phyloP scores from a whole-genome alignment of 2,797 vertebrate genomes.

The Strix occidentalis region DNA sequence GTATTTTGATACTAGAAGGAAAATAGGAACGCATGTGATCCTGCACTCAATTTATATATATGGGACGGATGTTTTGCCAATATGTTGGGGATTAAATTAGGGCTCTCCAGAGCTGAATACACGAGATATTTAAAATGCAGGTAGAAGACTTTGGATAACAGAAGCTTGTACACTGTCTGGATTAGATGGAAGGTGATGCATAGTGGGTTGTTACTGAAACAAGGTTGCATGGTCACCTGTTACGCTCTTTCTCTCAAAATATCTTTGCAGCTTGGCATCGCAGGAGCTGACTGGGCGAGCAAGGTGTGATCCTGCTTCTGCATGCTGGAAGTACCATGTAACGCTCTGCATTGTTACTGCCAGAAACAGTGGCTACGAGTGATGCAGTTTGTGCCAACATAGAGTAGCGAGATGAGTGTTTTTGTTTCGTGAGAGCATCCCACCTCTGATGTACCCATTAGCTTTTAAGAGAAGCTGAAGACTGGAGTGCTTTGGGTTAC shows the following conservation, averaged over 20 bases:
- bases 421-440: neutral
- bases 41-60: neutral
- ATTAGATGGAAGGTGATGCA: neutral
- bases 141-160: neutral
- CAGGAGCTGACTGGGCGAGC: neutral
- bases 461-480: neutral
- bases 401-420: neutral
- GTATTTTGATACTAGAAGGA: neutral
- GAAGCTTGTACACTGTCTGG: neutral
- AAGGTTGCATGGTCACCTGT: neutral
- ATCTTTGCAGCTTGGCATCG: neutral
- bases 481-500: neutral
- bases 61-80: neutral
- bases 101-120: neutral
- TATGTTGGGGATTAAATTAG: neutral
- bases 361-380: neutral
- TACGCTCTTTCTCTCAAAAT: neutral
- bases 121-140: neutral
- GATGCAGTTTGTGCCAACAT: neutral
- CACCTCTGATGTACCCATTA: neutral
- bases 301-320: neutral
- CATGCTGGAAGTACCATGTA: neutral
- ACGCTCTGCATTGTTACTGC: neutral
- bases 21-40: neutral
- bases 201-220: neutral